Base-by-base conservation (phyloP, 2,888 invertebrate species). In the Tiliacea aurago region DNA sequence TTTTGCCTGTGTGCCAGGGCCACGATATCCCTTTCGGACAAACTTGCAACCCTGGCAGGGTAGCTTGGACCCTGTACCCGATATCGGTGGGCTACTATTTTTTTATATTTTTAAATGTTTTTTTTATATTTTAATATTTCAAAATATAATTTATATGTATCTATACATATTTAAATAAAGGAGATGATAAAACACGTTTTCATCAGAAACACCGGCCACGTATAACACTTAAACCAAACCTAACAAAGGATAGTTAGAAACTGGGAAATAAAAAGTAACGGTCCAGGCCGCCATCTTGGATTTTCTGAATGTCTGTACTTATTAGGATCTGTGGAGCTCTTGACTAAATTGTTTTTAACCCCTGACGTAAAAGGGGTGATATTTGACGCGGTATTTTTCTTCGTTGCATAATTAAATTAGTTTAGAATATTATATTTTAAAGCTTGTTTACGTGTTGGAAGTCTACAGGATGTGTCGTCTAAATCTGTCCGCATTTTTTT, bases 291-390 rank as follows among this genome's bases (percentile, higher is more conserved):
- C 80, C 81, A 81, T 84, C 63, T 84, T 81, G 70, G 43, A 66
- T 80, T 80, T 81, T 75, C 68, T 56, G 70, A 81, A 70, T 58
- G 81, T 80, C 84, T 80, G 68, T 49, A 49, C 47, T 71, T 80
- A 81, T 84, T 84, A 80, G 84, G 41, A 73, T 55, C 66, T 83
- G 84, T 49, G 74, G 67, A 76, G 63, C 56, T 64, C 68, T 71
- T 64, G 37, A 45, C 61, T 81, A 81, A 80, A 81, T 84, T 81
- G 81, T 81, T 81, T 84, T 70, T 66, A 75, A 67, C 70, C 81
- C 84, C 63, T 53, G 37, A 55, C 43, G 51, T 53, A 28, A 20
- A 70, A 58, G 37, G 80, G 76, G 47, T 67, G 69, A 43, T 70
- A 69, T 65, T 74, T 84, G 68, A 53, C 55, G 56, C 9, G 18